Base-by-base conservation (phyloP, 64 coral and sea anemone species). In the Pocillopora verrucosa region DNA sequence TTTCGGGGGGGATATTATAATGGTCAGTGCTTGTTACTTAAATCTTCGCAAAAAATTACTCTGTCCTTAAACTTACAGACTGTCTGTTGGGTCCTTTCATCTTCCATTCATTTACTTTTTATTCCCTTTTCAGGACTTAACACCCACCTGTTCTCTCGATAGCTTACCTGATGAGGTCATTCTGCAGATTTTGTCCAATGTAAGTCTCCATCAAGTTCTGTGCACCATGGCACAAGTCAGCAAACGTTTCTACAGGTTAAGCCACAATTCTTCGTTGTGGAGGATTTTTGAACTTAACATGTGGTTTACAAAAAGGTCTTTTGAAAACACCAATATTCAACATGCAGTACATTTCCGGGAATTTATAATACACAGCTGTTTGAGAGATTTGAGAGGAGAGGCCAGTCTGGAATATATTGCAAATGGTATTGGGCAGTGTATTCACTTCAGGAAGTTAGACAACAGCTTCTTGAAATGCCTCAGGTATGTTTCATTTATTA, bases 131-230 rank as follows among this genome's bases (percentile, higher is more conserved):
- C 76, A 78, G 76, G 37, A 78, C n/a, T 78, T 78, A 78, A 51
- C 76, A 78, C 45, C 76, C 41, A 56, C 76, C 76, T 78, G 76
- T 78, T 78, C 76, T 78, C 76, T 78, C 17, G 45, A 78, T 56
- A 78, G 76, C 45, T 78, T 78, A 78, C 76, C 76, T 58, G 76
- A 78, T 78, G 76, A 78, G 76, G 76, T 78, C 76, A 74, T n/a
- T n/a, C n/a, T n/a, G n/a, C n/a, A n/a, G n/a, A n/a, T n/a, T n/a
- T n/a, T n/a, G n/a, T n/a, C n/a, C n/a, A n/a, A n/a, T n/a, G n/a
- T n/a, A n/a, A n/a, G n/a, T n/a, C n/a, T n/a, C n/a, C n/a, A n/a
- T n/a, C n/a, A n/a, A n/a, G n/a, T n/a, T n/a, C n/a, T n/a, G n/a
- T n/a, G n/a, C n/a, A n/a, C n/a, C n/a, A n/a, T n/a, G n/a, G n/a